Evolutionary conservation across 2,888 invertebrate species (phyloP), one percentile per base, ranked within the genome.

Genomic region (Pandemis heparana): DNA sequence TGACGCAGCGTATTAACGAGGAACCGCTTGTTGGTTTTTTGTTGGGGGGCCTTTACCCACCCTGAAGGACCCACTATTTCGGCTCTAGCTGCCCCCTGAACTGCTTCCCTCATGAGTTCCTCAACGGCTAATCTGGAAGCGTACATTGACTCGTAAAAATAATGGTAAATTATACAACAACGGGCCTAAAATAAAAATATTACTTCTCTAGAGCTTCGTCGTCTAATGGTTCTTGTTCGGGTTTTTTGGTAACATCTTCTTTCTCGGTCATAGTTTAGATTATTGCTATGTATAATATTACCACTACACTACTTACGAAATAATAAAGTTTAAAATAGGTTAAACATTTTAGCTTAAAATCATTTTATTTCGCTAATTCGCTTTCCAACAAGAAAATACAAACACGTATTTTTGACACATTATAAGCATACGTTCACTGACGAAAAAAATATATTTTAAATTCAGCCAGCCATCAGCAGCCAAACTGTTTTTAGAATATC

Each of bases 1-100:
- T 92, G 85, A 71, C 92, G 84, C 59, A 95, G 80, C 1, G 95
- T 95, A 75, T 95, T 95, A 46, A 90, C 92, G 62, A 95, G 87
- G 79, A 95, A 95, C 59, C 92, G 89, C 83, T 95, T 95, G 78
- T 95, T 95, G 0, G 95, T 91, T 85, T 92, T 94, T 68, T 88
- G 91, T 75, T 92, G 88, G 0, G 93, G 89, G 65, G 88, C 88
- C 85, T 94, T 95, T 71, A 95, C 92, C 96, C 96, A 96, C 78
- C 95, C 96, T 1, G 95, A 91, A 9, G 96, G 95, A 46, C 96
- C 96, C 73, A 95, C 90, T 75, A 95, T 91, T 87, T 95, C 95
- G 48, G 95, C 95, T 87, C 96, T 90, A 61, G 95, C 95, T 64
- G 95, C 95, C 69, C 95, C 95, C 84, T 95, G 94, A 56, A 95